phyloP scores from a whole-genome alignment of 2,113 vertebrate species.

The Mustelus asterias region DNA sequence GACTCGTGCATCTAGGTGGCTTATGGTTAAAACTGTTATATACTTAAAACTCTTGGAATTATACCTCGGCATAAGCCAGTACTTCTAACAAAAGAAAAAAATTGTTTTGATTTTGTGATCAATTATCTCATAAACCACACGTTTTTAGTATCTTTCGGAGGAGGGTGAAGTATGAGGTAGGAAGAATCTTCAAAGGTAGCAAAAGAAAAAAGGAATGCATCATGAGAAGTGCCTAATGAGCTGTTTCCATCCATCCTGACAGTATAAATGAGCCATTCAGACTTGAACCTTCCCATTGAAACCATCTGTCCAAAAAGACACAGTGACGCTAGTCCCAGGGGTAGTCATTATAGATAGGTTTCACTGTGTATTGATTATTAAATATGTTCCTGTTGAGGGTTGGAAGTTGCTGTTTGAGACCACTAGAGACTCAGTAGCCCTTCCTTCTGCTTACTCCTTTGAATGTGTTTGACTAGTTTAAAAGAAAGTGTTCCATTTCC shows the following conservation, averaged over 20 bases:
- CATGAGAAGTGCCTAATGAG: slow-evolving; percentile 11
- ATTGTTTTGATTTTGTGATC: not conserved
- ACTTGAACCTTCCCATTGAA: not conserved
- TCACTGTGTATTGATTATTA: slow-evolving; percentile 16
- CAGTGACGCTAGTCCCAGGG: not conserved
- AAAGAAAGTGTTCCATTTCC: not conserved
- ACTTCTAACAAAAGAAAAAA: not conserved
- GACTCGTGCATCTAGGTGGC: not conserved
- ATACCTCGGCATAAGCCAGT: not conserved
- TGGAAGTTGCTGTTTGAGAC: not conserved
- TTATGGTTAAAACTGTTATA: not conserved
- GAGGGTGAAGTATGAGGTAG: not conserved
- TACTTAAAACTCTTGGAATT: not conserved
- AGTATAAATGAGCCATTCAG: not conserved
- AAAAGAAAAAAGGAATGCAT: not conserved
- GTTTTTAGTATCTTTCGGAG: not conserved
- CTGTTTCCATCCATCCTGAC: not conserved
- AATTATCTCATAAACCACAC: not conserved
- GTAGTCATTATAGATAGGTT: not conserved
- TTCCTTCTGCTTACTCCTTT: not conserved
- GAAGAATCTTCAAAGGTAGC: not conserved
- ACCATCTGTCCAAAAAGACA: slow-evolving; percentile 12
- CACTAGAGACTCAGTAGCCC: not conserved
- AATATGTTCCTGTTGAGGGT: not conserved
- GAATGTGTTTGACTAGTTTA: not conserved